Evolutionary conservation across 2,113 vertebrate species (phyloP).

Genomic region (Oplegnathus fasciatus): DNA sequence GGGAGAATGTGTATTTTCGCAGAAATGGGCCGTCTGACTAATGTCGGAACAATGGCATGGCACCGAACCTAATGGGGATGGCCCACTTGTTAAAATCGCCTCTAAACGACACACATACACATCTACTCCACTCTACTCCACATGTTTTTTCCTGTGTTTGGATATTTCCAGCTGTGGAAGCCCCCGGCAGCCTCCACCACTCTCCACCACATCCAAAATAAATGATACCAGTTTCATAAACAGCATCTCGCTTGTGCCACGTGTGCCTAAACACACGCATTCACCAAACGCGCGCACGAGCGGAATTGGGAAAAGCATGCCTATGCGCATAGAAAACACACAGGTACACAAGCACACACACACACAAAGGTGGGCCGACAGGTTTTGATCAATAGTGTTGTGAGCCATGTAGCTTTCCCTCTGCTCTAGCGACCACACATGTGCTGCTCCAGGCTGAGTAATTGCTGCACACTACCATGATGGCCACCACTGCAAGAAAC

Average conservation of each 20-base stretch:
- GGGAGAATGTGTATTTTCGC: too few species aligned
- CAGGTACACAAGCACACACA: constrained; percentile 3
- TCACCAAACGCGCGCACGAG: constrained; percentile 12
- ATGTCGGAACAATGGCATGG: too few species aligned
- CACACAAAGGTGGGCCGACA: constrained; percentile 21
- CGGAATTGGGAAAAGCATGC: constrained; percentile 29
- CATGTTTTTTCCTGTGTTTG: constrained; percentile 24
- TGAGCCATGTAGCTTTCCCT: constrained; percentile 56
- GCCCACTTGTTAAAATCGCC: not conserved
- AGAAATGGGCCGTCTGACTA: too few species aligned
- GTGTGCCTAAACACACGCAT: constrained; percentile 25
- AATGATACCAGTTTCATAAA: constrained; percentile 76
- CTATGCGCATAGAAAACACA: constrained; percentile 16
- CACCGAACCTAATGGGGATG: not conserved
- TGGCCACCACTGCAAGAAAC: constrained; percentile 64
- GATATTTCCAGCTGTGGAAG: constrained; percentile 43
- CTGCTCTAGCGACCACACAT: constrained; percentile 59
- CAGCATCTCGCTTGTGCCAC: constrained; percentile 51
- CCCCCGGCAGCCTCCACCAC: constrained; percentile 14
- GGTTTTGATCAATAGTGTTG: constrained; percentile 76
- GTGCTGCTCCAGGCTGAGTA: constrained; percentile 69
- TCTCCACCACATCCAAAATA: constrained; percentile 49
- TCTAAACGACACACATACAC: not conserved
- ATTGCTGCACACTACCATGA: constrained; percentile 69
- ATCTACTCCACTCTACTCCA: not conserved